A percentile compares a stretch with the other conserved stretches of the same genome.
Conservation (phyloP, 2,888 invertebrate species). For the Holacanthella duospinosa region DNA sequence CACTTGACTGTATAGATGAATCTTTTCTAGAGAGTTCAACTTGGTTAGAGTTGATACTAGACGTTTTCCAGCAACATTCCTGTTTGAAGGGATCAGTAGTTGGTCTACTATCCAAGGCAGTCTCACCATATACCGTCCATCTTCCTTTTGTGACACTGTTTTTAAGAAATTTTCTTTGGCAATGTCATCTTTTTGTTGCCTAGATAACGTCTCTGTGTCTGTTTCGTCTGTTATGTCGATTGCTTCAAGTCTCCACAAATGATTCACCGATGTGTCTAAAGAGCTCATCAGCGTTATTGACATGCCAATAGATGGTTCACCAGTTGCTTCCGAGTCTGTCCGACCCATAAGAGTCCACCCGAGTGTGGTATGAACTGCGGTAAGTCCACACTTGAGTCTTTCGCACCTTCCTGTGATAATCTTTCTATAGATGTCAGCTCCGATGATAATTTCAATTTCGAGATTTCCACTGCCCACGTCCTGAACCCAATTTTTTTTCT, state of each 20-base stretch:
- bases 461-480: too few species aligned
- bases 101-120: slow-evolving; percentile 1
- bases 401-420: too few species aligned
- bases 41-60: background rate
- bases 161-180: slow-evolving; percentile 13
- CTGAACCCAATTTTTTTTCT: too few species aligned
- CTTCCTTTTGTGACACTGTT: background rate
- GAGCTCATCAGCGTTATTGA: background rate
- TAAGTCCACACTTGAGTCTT: too few species aligned
- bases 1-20: background rate
- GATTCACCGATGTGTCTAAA: background rate
- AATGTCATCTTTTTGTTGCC: too few species aligned
- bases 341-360: slow-evolving; percentile 11
- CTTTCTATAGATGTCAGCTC: too few species aligned
- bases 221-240: slow-evolving; percentile 16
- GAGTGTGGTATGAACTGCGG: too few species aligned
- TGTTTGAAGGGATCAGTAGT: background rate
- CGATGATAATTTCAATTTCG: too few species aligned
- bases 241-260: slow-evolving; percentile 20
- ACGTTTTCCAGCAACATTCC: background rate
- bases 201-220: too few species aligned
- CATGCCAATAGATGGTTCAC: background rate
- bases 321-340: background rate
- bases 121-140: background rate
- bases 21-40: background rate